A percentile compares a stretch with the other conserved stretches of the same genome.
These are phyloP conservation scores for Temnothorax nylanderi DNA, from an alignment of 1,140 invertebrate genomes.

Conservation along the genomic window DNA sequence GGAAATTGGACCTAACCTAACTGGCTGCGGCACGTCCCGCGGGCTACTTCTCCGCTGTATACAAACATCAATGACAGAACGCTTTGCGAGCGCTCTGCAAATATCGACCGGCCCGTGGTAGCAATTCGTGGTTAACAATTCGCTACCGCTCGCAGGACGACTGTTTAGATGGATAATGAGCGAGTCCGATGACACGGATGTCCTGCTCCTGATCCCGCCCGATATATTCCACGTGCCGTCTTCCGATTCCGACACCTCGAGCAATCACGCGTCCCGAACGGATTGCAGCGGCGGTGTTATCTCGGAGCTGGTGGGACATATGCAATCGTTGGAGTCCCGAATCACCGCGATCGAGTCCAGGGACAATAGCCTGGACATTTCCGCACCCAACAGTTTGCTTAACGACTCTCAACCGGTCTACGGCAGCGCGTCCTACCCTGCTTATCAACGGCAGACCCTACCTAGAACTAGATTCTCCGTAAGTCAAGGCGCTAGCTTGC, in stretches of 20 bases:
- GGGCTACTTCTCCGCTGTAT: background rate
- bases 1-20: slow-evolving; percentile 1
- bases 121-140: slow-evolving; percentile 44
- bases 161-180: slow-evolving; percentile 88
- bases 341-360: slow-evolving; percentile 85
- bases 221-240: slow-evolving; percentile 88
- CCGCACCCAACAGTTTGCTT: slow-evolving; percentile 67
- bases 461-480: slow-evolving; percentile 73
- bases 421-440: background rate
- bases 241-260: slow-evolving; percentile 86
- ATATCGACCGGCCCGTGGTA: background rate
- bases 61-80: background rate
- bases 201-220: slow-evolving; percentile 91
- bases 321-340: slow-evolving; percentile 87
- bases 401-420: slow-evolving; percentile 64
- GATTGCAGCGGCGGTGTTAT: slow-evolving; percentile 85
- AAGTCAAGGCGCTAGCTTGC: slow-evolving; percentile 76
- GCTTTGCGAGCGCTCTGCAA: background rate
- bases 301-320: slow-evolving; percentile 88
- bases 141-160: slow-evolving; percentile 40
- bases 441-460: slow-evolving; percentile 59
- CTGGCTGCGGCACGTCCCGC: background rate
- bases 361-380: slow-evolving; percentile 77
- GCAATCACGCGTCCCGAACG: slow-evolving; percentile 78
- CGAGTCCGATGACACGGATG: slow-evolving; percentile 93